These are phyloP conservation scores for Steinernema hermaphroditum DNA, from an alignment of 2,888 invertebrate genomes.

Conservation along the genomic window DNA sequence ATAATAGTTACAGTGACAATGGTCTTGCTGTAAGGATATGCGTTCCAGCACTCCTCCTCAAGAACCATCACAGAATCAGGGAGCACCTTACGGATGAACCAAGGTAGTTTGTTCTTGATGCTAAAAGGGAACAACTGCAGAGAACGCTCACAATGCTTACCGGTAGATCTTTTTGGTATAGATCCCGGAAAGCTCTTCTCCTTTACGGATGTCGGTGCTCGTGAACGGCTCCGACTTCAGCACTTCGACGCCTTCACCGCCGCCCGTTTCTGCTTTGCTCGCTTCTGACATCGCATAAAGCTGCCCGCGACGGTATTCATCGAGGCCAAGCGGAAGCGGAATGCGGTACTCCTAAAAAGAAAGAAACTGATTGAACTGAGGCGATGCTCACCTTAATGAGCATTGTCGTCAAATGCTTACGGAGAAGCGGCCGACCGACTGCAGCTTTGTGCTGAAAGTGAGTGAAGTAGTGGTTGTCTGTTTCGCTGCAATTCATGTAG, in stretches of 20 bases:
- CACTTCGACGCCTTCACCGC: slow-evolving; percentile 58
- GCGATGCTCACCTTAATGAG: background rate
- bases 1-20: slow-evolving; percentile 64
- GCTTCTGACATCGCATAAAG: slow-evolving; percentile 53
- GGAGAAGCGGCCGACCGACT: too few relatives aligned
- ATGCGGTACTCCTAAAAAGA: slow-evolving; percentile 56
- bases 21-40: slow-evolving; percentile 97
- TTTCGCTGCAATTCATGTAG: too few relatives aligned
- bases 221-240: slow-evolving; percentile 51
- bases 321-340: slow-evolving; percentile 50
- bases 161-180: slow-evolving; percentile 59
- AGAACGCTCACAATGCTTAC: slow-evolving; percentile 31
- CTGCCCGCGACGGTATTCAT: slow-evolving; percentile 55
- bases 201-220: slow-evolving; percentile 44
- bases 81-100: slow-evolving; percentile 69
- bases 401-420: too few relatives aligned
- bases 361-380: background rate
- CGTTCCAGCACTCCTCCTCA: slow-evolving; percentile 99
- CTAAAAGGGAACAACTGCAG: background rate
- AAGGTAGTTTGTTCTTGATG: slow-evolving; percentile 48
- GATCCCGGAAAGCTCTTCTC: slow-evolving; percentile 47
- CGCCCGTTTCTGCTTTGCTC: slow-evolving; percentile 56
- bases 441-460: too few relatives aligned
- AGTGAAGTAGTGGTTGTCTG: too few relatives aligned
- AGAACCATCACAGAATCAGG: slow-evolving; percentile 93